A percentile compares a stretch with the other conserved stretches of the same genome.
phyloP scores from a whole-genome alignment of 1,140 invertebrate species.

The Bombus superbus region DNA sequence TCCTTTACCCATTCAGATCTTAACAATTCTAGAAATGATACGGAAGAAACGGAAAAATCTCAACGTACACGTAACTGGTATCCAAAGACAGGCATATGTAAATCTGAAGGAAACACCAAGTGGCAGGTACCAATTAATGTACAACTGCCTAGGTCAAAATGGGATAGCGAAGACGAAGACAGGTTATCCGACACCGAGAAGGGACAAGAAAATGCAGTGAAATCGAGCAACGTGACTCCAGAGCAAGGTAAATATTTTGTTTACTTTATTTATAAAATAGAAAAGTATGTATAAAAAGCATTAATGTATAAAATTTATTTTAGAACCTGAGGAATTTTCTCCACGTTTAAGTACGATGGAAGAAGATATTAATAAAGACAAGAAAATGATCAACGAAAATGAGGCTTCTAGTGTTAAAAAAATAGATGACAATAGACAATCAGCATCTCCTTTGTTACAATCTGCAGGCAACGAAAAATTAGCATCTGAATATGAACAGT shows the following conservation, averaged over 20 bases:
- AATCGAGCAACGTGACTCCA: not conserved
- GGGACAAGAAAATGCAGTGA: constrained; percentile 2
- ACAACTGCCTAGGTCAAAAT: constrained; percentile 77
- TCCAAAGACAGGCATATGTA: constrained; percentile 37
- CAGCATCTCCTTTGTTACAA: constrained; percentile 35
- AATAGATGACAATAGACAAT: constrained; percentile 41
- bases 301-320: constrained; percentile 12
- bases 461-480: constrained; percentile 74
- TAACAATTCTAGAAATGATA: constrained; percentile 53
- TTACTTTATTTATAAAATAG: not conserved
- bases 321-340: constrained; percentile 39
- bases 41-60: constrained; percentile 15
- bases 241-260: constrained; percentile 17
- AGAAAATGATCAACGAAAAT: constrained; percentile 5
- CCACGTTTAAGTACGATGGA: constrained; percentile 22
- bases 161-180: constrained; percentile 80
- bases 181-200: constrained; percentile 1
- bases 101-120: constrained; percentile 4
- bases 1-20: constrained; percentile 43
- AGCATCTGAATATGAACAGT: constrained; percentile 80
- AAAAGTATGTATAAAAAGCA: not conserved
- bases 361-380: constrained; percentile 16
- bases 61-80: constrained; percentile 58
- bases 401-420: constrained; percentile 45
- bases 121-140: constrained; percentile 61